These are phyloP conservation scores for Pleuronectes platessa DNA, from an alignment of 2,113 vertebrate species.

Conservation along the genomic window DNA sequence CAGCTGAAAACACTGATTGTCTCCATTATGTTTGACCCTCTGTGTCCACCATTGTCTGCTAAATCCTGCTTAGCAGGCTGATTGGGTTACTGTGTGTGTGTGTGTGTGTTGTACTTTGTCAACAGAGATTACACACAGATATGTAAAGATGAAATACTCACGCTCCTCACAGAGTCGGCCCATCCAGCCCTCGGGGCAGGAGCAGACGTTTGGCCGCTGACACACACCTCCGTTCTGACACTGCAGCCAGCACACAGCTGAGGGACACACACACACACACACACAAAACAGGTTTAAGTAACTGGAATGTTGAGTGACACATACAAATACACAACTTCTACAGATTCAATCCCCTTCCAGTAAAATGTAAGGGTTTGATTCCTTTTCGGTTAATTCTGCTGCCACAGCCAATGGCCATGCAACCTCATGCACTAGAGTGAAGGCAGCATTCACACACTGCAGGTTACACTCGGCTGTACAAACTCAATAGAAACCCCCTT, in stretches of 20 bases:
- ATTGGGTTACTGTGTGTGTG: neutral
- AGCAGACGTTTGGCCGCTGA: conserved; percentile 92
- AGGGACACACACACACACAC: conserved; percentile 10
- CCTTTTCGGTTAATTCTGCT: too few relatives aligned
- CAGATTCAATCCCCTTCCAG: too few relatives aligned
- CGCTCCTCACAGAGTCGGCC: conserved; percentile 96
- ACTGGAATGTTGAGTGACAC: neutral
- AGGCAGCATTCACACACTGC: conserved; percentile 8
- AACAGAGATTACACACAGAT: neutral
- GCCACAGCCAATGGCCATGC: too few relatives aligned
- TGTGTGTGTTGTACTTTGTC: neutral
- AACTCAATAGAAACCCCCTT: neutral
- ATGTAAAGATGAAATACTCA: conserved; percentile 76
- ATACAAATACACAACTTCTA: too few relatives aligned
- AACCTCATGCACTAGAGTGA: conserved; percentile 23
- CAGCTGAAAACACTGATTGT: conserved; percentile 4
- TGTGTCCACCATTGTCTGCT: conserved; percentile 5
- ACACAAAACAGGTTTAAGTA: neutral
- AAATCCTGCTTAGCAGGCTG: conserved; percentile 13
- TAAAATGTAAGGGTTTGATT: too few relatives aligned
- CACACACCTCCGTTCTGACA: conserved; percentile 97
- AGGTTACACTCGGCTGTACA: neutral
- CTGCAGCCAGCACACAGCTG: conserved; percentile 93
- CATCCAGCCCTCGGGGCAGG: conserved; percentile 96
- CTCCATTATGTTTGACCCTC: neutral